phyloP scores from a whole-genome alignment of 2,888 invertebrate species.

The Stenodema calcarata region DNA sequence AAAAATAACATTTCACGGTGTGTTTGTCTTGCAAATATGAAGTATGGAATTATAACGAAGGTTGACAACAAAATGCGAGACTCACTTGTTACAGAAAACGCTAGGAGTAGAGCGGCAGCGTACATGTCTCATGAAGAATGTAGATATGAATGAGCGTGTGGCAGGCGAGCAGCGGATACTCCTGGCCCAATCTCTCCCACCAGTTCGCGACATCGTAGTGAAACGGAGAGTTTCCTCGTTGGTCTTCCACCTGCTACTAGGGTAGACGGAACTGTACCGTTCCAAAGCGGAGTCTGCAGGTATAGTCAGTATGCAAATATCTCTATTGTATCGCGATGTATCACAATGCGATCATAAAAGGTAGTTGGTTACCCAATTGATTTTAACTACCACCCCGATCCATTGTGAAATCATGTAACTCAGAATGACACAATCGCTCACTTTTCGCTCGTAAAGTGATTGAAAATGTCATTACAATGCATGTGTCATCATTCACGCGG shows the following conservation, averaged over 20 bases:
- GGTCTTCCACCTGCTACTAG: background rate
- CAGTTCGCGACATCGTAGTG: background rate
- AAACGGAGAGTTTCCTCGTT: background rate
- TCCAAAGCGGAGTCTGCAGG: background rate
- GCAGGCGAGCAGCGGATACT: background rate
- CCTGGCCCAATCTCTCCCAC: background rate
- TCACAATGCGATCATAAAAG: no score
- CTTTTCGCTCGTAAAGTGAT: no score
- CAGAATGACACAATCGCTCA: no score
- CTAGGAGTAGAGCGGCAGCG: conserved; percentile 30
- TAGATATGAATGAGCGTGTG: conserved; percentile 41
- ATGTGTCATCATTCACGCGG: no score
- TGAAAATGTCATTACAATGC: no score
- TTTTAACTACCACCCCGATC: no score
- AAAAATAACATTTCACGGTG: no score
- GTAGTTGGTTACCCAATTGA: no score
- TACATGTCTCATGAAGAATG: conserved; percentile 48
- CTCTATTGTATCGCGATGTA: no score
- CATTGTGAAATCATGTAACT: no score
- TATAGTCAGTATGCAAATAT: background rate
- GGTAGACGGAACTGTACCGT: background rate
- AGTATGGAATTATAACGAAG: no score
- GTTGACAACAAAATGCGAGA: background rate
- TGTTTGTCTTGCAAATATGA: no score
- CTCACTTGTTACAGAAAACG: conserved; percentile 24